Evolutionary conservation across 1,140 invertebrate genomes (phyloP).

Genomic region (Apis mellifera): Amel_HAv3.1 CM009943.2:2670501-2671000

Average conservation of each 20-base stretch:
- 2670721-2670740: slow-evolving; percentile 86
- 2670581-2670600: slow-evolving; percentile 63
- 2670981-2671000: slow-evolving; percentile 90
- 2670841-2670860: slow-evolving; percentile 81
- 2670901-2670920: slow-evolving; percentile 83
- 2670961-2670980: slow-evolving; percentile 90
- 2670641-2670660: slow-evolving; percentile 82
- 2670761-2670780: slow-evolving; percentile 92
- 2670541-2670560: slow-evolving; percentile 69
- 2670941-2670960: slow-evolving; percentile 86
- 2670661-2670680: slow-evolving; percentile 88
- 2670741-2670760: slow-evolving; percentile 83
- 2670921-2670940: slow-evolving; percentile 85
- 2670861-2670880: slow-evolving; percentile 82
- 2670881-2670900: slow-evolving; percentile 79
- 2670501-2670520: slow-evolving; percentile 97
- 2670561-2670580: slow-evolving; percentile 62
- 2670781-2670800: slow-evolving; percentile 78
- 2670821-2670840: slow-evolving; percentile 82
- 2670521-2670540: slow-evolving; percentile 92
- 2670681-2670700: slow-evolving; percentile 94
- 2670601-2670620: slow-evolving; percentile 81
- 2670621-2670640: slow-evolving; percentile 70
- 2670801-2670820: slow-evolving; percentile 82
- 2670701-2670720: slow-evolving; percentile 93